A percentile compares a stretch with the other conserved stretches of the same genome.
Conservation (phyloP, 2,113 vertebrate species). For the Synchiropus splendidus region DNA sequence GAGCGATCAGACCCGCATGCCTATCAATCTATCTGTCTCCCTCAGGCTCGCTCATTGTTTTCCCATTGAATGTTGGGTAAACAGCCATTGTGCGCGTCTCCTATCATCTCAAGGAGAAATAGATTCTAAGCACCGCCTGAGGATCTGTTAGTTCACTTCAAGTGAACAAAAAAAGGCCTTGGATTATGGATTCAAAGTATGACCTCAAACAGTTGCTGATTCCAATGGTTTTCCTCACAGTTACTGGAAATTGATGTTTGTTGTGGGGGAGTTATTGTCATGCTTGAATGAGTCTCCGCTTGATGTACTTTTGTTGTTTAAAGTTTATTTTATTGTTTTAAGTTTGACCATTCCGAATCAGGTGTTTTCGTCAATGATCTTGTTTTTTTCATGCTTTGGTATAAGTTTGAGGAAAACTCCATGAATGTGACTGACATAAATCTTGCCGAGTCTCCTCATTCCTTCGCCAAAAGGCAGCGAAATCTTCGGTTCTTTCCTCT, state of each 20-base stretch:
- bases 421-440: too few species aligned
- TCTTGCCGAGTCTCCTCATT: too few species aligned
- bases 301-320: too few species aligned
- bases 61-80: conserved; percentile 22
- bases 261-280: too few species aligned
- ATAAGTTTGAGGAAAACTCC: too few species aligned
- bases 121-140: conserved; percentile 16
- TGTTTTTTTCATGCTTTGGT: too few species aligned
- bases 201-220: conserved; percentile 11
- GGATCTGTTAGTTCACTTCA: conserved; percentile 28
- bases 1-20: conserved; percentile 48
- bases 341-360: too few species aligned
- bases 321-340: too few species aligned
- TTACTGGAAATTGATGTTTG: too few species aligned
- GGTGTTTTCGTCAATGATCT: too few species aligned
- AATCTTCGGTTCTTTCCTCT: neutral
- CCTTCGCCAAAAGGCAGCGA: too few species aligned
- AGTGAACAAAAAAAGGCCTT: conserved; percentile 19
- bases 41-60: conserved; percentile 34
- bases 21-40: conserved; percentile 43
- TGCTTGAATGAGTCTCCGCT: too few species aligned
- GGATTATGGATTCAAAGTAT: conserved; percentile 17
- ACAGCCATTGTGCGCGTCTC: conserved; percentile 20
- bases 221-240: neutral
- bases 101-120: conserved; percentile 21